Evolutionary conservation across 2,888 invertebrate genomes (phyloP).

Genomic region (Perithous albicinctus): DNA sequence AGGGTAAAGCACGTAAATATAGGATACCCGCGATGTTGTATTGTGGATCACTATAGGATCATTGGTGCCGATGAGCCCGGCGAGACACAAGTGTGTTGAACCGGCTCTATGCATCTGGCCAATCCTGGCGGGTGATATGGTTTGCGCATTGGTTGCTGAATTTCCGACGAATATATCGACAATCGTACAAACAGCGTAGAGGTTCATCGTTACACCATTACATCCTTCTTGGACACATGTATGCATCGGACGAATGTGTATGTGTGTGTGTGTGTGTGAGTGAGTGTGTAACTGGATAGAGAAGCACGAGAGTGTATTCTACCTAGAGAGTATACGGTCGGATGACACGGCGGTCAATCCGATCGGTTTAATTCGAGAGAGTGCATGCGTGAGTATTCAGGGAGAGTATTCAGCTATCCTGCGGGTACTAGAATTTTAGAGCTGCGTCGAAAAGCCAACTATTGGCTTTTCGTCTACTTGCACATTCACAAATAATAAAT

Average conservation of each 20-base stretch:
- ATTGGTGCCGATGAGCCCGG: neutral
- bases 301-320: neutral
- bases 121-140: neutral
- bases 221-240: neutral
- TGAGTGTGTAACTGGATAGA: neutral
- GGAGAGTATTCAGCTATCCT: neutral
- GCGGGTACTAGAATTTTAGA: neutral
- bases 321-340: neutral
- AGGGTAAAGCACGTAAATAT: neutral
- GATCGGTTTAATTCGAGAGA: constrained; percentile 23
- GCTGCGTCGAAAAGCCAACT: neutral
- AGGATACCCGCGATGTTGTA: neutral
- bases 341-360: constrained; percentile 30
- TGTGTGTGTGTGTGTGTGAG: too few species aligned
- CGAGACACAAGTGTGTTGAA: constrained; percentile 1
- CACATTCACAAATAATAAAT: neutral
- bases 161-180: constrained; percentile 17
- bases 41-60: neutral
- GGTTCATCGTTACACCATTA: constrained; percentile 2
- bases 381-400: constrained; percentile 4
- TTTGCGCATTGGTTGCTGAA: constrained; percentile 11
- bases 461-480: neutral
- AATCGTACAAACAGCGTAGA: neutral
- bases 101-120: neutral
- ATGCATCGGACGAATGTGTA: neutral